Base-by-base conservation (phyloP, 2,888 invertebrate species). In the Eupithecia vulgata region DNA sequence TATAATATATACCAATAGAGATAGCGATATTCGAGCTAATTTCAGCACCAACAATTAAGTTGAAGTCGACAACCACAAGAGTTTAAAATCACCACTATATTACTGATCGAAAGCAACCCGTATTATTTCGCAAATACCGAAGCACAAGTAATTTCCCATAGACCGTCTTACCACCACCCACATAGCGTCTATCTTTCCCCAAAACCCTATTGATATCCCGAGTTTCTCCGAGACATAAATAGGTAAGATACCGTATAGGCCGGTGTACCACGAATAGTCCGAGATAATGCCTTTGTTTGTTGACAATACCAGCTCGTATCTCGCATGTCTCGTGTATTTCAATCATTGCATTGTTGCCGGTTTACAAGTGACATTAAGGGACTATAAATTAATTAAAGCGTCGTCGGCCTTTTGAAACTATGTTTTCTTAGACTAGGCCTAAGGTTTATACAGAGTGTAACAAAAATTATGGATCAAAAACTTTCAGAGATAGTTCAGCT, bases 201-300 rank as follows among this genome's bases (percentile, higher is more conserved):
- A 12, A n/a, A 64, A 64, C n/a, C 13, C 62, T 37, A 35, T 64
- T 64, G 21, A 65, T 65, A 40, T 65, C 40, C 61, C 40, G 0
- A 25, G 48, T 70, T 37, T 69, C 48, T 69, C 48, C 5, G 62
- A 69, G 64, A 64, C 64, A 64, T 30, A 48, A 70, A 48, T 52
- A 48, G 35, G 15, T 35, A 69, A 69, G 61, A 69, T 61, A 64
- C 35, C 21, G 17, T n/a, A 67, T 57, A 72, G 64, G 45, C 40
- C 37, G 65, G 21, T 37, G 1, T 35, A 66, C 34, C 35, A 67
- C 68, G 59, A 35, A 68, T 66, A 69, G 65, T 40, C 61, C 71
- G n/a, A 65, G 74, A 74, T 74, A 74, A 71, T 71, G 61, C 61
- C 74, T 67, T 74, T 74, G 74, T 74, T 68, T 67, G 70, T 59